Base-by-base conservation (phyloP, 2,888 invertebrate genomes). In the Alcis repandata region DNA sequence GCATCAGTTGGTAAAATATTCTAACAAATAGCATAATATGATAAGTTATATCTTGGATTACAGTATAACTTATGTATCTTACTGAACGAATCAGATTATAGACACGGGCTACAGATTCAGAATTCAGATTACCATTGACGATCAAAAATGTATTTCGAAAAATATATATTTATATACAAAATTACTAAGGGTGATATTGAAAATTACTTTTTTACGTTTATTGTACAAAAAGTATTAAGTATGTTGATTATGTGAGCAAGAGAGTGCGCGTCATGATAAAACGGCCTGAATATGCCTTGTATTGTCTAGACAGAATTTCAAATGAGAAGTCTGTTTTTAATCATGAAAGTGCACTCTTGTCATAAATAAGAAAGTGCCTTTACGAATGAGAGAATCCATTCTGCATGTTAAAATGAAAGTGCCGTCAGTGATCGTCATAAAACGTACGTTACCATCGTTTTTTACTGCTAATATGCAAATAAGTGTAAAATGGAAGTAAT, bases 381-480 rank as follows among this genome's bases (percentile, higher is more conserved):
- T 11, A 53, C 32, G 11, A 40, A 46, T 27, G n/a, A 45, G 41
- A 27, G 20, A 17, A 27, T 38, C n/a, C 36, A 61, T 49, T 61
- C 6, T 20, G 54, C 27, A 40, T 32, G 27, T 36, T 27, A 13
- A 46, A 38, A 58, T 8, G 57, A 63, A 63, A 63, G 63, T 58
- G 51, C n/a, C 45, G 17, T 36, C 15, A 41, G 19, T 43, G 15
- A n/a, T n/a, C n/a, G n/a, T n/a, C n/a, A 51, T 63, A 32, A 54
- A 54, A 41, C 27, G 40, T 45, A 54, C 8, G 43, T 43, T 20
- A 22, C 13, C 32, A 36, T 27, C n/a, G 40, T 53, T 32, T 46
- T 15, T 41, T 59, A 22, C 19, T 22, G 17, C 48, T 65, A 60
- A 45, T 17, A 65, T 56, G 59, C 56, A 65, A 60, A 65, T 65